These are phyloP conservation scores for Coelinius sp. DNA, from an alignment of 2,888 invertebrate species.

Conservation along the genomic window DNA sequence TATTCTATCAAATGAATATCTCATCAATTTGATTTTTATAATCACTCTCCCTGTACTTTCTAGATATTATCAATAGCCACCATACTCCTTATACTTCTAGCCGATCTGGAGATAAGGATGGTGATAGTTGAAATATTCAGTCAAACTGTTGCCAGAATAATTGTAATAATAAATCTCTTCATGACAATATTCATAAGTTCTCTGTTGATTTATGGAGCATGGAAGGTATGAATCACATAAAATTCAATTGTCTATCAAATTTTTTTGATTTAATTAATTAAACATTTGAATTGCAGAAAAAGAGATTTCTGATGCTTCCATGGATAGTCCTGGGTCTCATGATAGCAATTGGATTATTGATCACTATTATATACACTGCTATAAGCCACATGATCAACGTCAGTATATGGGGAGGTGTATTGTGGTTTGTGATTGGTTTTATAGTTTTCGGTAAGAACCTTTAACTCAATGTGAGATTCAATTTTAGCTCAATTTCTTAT, in stretches of 20 bases:
- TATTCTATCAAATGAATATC: constrained; percentile 41
- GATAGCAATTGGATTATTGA: constrained; percentile 82
- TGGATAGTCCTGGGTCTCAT: constrained; percentile 88
- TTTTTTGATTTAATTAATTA: not conserved
- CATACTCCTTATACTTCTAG: constrained; percentile 79
- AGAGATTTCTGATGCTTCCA: constrained; percentile 86
- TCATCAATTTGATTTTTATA: constrained; percentile 8
- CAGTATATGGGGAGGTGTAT: constrained; percentile 73
- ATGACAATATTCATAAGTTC: constrained; percentile 87
- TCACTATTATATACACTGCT: constrained; percentile 85
- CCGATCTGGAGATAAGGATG: constrained; percentile 80
- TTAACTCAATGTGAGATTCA: too few species aligned
- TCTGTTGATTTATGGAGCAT: constrained; percentile 82
- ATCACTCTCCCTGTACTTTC: too few species aligned
- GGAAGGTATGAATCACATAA: constrained; percentile 75
- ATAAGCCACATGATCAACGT: constrained; percentile 81
- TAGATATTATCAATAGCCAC: constrained; percentile 79
- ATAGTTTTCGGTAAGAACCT: constrained; percentile 74
- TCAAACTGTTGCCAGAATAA: constrained; percentile 81
- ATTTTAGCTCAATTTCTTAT: too few species aligned
- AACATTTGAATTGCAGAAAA: constrained; percentile 75
- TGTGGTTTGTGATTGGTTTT: constrained; percentile 78
- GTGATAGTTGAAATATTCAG: constrained; percentile 82
- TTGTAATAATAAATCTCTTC: constrained; percentile 83
- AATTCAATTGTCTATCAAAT: not conserved